Evolutionary conservation across 2,797 vertebrate genomes (phyloP).

Genomic region (Premnoplex brunnescens): DNA sequence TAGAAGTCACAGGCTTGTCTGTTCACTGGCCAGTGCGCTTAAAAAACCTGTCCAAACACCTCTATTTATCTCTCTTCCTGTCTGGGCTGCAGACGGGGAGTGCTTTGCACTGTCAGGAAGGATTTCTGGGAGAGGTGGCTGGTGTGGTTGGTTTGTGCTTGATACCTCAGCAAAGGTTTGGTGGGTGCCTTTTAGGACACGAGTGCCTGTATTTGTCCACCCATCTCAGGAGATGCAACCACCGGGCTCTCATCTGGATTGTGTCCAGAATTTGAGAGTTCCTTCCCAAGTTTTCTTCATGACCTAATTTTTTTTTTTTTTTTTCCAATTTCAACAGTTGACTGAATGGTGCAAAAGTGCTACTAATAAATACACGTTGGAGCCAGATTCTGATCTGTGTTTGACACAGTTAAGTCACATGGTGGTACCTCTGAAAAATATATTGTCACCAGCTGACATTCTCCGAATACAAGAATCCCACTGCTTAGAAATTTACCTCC

Average conservation of each 20-base stretch:
- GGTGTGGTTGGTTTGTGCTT: background rate
- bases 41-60: background rate
- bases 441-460: background rate
- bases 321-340: background rate
- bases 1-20: background rate
- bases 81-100: background rate
- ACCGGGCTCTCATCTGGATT: background rate
- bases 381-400: background rate
- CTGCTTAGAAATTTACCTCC: background rate
- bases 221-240: background rate
- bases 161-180: background rate
- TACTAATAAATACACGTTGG: background rate
- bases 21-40: background rate
- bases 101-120: background rate
- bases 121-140: background rate
- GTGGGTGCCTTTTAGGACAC: background rate
- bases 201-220: background rate
- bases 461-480: background rate
- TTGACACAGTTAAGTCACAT: background rate
- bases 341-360: background rate
- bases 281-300: background rate
- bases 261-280: background rate
- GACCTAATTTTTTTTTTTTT: background rate
- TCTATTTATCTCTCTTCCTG: background rate
- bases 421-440: background rate